phyloP scores from a whole-genome alignment of 2,888 invertebrate species.

The Seladonia tumulorum region DNA sequence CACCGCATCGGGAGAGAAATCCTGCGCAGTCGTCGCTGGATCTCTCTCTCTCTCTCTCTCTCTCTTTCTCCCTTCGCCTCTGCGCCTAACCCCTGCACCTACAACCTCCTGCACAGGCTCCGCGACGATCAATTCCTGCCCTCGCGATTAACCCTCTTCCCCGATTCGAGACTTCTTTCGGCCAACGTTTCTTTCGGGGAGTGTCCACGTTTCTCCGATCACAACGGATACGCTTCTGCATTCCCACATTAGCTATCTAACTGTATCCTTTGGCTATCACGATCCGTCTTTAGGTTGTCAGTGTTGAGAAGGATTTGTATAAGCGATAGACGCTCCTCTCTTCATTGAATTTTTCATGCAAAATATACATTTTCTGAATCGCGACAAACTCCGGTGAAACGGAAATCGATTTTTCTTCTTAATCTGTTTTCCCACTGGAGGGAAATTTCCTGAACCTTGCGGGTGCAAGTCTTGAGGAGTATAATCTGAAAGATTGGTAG shows the following conservation, averaged over 20 bases:
- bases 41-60: too few species aligned
- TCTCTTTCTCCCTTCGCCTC: too few species aligned
- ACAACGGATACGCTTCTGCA: background rate
- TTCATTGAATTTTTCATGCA: background rate
- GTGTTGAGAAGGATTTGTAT: too few species aligned
- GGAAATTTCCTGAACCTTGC: too few species aligned
- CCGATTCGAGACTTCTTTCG: slow-evolving; percentile 15
- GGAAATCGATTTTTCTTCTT: background rate
- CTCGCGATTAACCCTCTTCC: background rate
- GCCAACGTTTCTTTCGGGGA: background rate
- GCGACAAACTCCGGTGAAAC: too few species aligned
- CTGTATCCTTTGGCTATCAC: background rate
- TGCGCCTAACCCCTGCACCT: background rate
- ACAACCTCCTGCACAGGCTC: background rate
- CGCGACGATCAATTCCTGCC: slow-evolving; percentile 43
- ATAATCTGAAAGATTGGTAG: too few species aligned
- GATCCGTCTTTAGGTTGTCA: too few species aligned
- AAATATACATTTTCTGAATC: background rate
- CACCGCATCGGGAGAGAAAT: slow-evolving; percentile 58
- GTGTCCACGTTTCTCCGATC: background rate
- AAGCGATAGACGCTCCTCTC: too few species aligned
- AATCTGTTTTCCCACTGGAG: background rate
- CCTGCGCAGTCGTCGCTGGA: slow-evolving; percentile 60
- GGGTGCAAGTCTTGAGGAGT: too few species aligned
- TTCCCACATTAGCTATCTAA: background rate